Evolutionary conservation across 64 coral and sea anemone genomes (phyloP).

Genomic region (Anthopleura sola): DNA sequence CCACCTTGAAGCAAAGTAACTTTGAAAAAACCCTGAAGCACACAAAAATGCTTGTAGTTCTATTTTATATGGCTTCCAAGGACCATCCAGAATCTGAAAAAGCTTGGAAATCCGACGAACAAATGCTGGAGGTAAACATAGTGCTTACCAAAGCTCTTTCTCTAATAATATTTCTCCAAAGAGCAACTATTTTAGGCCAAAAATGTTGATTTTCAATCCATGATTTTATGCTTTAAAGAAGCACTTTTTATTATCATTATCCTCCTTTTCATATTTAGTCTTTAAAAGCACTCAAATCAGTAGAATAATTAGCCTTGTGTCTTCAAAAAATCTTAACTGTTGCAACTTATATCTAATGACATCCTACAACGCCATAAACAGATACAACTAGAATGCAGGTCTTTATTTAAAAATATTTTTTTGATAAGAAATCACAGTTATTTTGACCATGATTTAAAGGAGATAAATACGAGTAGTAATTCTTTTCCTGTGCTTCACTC

Average conservation of each 20-base stretch:
- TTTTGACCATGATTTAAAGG: not conserved
- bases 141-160: too few species aligned
- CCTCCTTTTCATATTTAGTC: not conserved
- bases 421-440: not conserved
- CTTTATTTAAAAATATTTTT: not conserved
- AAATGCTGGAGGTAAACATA: constrained; percentile 78
- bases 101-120: constrained; percentile 76
- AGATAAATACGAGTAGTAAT: not conserved
- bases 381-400: too few species aligned
- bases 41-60: constrained; percentile 63
- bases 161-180: not conserved
- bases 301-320: not conserved
- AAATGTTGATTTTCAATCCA: not conserved
- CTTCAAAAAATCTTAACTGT: not conserved
- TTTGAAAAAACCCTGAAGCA: constrained; percentile 80
- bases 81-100: constrained; percentile 51
- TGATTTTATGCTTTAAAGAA: not conserved
- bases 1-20: constrained; percentile 47
- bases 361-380: not conserved
- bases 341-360: not conserved
- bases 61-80: constrained; percentile 71
- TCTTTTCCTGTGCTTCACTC: not conserved
- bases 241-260: not conserved
- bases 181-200: not conserved
- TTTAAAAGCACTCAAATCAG: not conserved